Percentiles rank a stretch among this genome's conserved stretches.
These are phyloP conservation scores for Gibbula magus DNA, from an alignment of 2,888 invertebrate genomes.

Conservation along the genomic window DNA sequence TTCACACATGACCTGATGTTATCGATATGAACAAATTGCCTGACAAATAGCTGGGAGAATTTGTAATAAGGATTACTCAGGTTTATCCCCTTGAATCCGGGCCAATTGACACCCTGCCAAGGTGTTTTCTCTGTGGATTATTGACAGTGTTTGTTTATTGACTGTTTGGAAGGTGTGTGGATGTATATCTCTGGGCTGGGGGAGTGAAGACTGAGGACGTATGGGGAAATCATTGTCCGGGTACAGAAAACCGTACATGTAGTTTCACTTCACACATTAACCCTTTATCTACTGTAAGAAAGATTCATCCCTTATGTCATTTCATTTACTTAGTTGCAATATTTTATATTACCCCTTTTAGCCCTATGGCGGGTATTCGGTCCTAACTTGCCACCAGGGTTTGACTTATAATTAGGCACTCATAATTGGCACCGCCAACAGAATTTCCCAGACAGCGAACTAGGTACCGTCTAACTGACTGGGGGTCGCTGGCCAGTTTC, in stretches of 20 bases:
- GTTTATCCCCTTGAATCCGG: not conserved
- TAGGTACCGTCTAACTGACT: no score
- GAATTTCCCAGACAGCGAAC: no score
- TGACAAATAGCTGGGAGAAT: not conserved
- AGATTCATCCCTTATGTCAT: no score
- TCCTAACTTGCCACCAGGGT: no score
- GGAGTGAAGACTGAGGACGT: not conserved
- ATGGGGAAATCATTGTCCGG: not conserved
- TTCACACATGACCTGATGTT: not conserved
- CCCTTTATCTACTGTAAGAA: not conserved
- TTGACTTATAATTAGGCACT: no score
- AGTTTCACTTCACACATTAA: not conserved
- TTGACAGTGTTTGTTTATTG: not conserved
- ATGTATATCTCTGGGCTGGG: not conserved
- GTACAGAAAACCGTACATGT: not conserved
- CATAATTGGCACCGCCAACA: no score
- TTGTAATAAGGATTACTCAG: not conserved
- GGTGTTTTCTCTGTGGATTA: not conserved
- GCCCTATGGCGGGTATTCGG: no score
- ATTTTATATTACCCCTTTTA: no score
- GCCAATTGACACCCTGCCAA: not conserved
- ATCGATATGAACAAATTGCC: not conserved
- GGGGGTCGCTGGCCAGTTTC: no score
- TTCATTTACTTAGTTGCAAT: no score
- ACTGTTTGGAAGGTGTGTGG: not conserved